Base-by-base conservation (phyloP, 1,140 invertebrate species). In the Uloborus diversus region DNA sequence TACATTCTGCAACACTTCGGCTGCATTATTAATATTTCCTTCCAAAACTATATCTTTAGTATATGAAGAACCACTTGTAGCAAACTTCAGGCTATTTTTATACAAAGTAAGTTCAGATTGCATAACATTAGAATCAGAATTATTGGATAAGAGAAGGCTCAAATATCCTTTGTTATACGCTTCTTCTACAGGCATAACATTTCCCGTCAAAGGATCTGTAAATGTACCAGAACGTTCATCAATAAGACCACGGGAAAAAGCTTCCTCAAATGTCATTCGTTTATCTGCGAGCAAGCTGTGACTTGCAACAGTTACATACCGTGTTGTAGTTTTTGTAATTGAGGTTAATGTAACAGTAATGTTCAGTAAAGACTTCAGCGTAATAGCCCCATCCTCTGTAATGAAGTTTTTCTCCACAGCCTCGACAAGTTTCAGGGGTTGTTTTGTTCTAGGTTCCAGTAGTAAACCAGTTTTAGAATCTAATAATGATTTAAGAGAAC, bases 381-480 rank as follows among this genome's bases (percentile, higher is more conserved):
- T 88, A 75, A 93, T 91, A 53, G 94, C 94, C 64, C 95, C 94
- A 86, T 96, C 93, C 2, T 92, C 90, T 9, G 94, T 93, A 14
- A 97, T 94, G 65, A 96, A 88, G 84, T 93, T 92, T 47, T 92
- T 90, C 85, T 93, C 91, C 65, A 98, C 92, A 37, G 95, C 95
- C 85, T 94, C 92, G 83, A 95, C 92, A 59, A 96, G 90, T 82
- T 93, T 92, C 83, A 98, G 89, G 81, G 92, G 89, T 86, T 92
- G 91, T 82, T 92, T 92, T 28, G 90, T 92, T 82, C 89, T 89
- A 4, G 92, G 89, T 86, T 99, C 94, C 62, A 94, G 87, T 57
- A 98, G 87, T 85, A 95, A 91, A 13, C 96, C 96, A 35, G 92
- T 93, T 85, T 92, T 92, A 9, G 95, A 92, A 86, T 98, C 94